Base-by-base conservation (phyloP, 2,113 vertebrate species). In the Gallinago jamesoni region DNA sequence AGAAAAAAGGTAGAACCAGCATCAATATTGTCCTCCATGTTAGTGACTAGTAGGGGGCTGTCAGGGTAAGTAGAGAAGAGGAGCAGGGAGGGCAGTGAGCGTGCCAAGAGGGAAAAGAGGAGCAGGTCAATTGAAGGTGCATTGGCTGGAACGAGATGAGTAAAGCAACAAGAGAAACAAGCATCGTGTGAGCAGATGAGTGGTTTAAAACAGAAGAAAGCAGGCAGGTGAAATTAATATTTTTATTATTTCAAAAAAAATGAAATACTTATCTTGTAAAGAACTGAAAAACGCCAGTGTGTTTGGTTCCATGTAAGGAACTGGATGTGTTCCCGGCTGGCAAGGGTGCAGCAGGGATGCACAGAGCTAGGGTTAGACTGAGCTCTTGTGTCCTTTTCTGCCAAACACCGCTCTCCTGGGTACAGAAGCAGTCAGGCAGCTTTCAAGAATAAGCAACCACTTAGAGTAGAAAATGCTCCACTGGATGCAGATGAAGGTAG, bases 361-460 rank as follows among this genome's bases (percentile, higher is more conserved):
- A 1, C 37, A 33, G 59, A 28, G 73, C 45, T 55, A n/a, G 0
- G 2, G 52, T 33, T 7, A 4, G 0, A 12, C 30, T 3, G 8
- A 14, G 27, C 12, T 5, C 23, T 7, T 20, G 53, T 43, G 60
- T 53, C 33, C 37, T 23, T 18, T 14, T 8, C 41, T 60, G 59
- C 45, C n/a, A 28, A 4, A 10, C n/a, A 4, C 12, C 0, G 4
- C 31, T 48, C 0, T 3, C 16, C 9, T 9, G 45, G 45, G 45
- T 20, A 47, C 19, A 19, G 45, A 19, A 47, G 45, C 13, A 14
- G 28, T 12, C 12, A 0, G 2, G 27, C 53, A 17, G 22, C 31
- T 6, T 12, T 30, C 5, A 14, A 23, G 33, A 53, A 21, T 1
- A 11, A 63, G 62, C 73, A 27, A 7, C 45, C 41, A 7, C n/a